A percentile compares a stretch with the other conserved stretches of the same genome.
These are phyloP conservation scores for Tuberolachnus salignus DNA, from an alignment of 2,888 invertebrate species.

Conservation along the genomic window DNA sequence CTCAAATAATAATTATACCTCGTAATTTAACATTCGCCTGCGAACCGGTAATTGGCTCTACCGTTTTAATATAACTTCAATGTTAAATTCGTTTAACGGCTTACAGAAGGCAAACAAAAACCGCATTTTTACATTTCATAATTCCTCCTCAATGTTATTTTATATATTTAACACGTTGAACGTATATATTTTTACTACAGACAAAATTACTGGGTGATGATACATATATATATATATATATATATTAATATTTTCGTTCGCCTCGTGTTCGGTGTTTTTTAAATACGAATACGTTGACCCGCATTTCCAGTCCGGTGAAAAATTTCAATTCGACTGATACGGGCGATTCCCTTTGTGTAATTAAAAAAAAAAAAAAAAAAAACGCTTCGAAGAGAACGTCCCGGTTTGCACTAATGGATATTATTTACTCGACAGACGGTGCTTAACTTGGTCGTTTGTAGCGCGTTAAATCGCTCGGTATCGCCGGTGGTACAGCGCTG, in stretches of 20 bases:
- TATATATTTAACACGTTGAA: no score
- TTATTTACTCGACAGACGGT: constrained; percentile 17
- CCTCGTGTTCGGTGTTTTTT: neutral
- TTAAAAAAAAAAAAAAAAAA: neutral
- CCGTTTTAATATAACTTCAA: neutral
- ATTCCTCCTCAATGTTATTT: no score
- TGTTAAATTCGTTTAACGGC: neutral
- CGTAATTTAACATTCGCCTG: neutral
- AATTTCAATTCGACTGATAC: neutral
- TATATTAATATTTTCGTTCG: no score
- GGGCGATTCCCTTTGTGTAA: neutral
- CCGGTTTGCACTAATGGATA: neutral
- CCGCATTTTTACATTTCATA: neutral
- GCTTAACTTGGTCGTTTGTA: neutral
- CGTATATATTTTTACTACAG: no score
- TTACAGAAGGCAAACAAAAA: neutral
- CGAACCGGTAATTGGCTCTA: neutral
- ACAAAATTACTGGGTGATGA: no score
- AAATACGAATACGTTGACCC: neutral
- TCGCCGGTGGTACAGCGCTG: neutral
- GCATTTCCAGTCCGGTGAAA: neutral
- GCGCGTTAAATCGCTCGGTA: no score
- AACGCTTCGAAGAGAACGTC: neutral
- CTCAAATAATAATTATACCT: neutral
- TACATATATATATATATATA: no score